A percentile compares a stretch with the other conserved stretches of the same genome.
Evolutionary conservation across 1,140 invertebrate genomes (phyloP).

Genomic region (Arion vulgaris): DNA sequence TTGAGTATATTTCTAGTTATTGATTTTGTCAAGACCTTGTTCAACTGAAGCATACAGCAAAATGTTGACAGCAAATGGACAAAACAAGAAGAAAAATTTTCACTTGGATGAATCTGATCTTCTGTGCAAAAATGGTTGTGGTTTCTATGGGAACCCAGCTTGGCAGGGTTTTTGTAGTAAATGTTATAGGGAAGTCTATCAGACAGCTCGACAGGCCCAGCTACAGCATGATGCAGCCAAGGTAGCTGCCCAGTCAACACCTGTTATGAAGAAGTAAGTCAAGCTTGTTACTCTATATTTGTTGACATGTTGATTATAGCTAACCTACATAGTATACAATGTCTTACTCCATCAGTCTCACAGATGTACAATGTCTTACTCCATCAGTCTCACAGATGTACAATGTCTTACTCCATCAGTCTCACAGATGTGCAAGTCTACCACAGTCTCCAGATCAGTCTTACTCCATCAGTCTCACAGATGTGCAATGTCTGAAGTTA

Average conservation of each 20-base stretch:
- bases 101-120: slow-evolving; percentile 88
- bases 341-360: too few relatives aligned
- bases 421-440: too few relatives aligned
- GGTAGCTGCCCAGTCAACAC: slow-evolving; percentile 42
- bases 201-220: slow-evolving; percentile 64
- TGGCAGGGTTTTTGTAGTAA: slow-evolving; percentile 98
- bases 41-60: neutral
- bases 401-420: too few relatives aligned
- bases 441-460: too few relatives aligned
- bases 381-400: too few relatives aligned
- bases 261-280: slow-evolving; percentile 37
- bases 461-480: too few relatives aligned
- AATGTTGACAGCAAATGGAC: slow-evolving; percentile 14
- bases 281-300: neutral
- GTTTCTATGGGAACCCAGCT: slow-evolving; percentile 96
- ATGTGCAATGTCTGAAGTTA: too few relatives aligned
- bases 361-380: too few relatives aligned
- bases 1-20: too few relatives aligned
- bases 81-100: slow-evolving; percentile 69
- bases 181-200: slow-evolving; percentile 78
- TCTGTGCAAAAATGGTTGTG: slow-evolving; percentile 95
- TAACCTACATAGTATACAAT: too few relatives aligned
- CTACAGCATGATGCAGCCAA: slow-evolving; percentile 59
- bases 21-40: neutral
- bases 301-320: too few relatives aligned